Conservation (phyloP, 2,888 invertebrate genomes). For the Branchellion lobata region DNA sequence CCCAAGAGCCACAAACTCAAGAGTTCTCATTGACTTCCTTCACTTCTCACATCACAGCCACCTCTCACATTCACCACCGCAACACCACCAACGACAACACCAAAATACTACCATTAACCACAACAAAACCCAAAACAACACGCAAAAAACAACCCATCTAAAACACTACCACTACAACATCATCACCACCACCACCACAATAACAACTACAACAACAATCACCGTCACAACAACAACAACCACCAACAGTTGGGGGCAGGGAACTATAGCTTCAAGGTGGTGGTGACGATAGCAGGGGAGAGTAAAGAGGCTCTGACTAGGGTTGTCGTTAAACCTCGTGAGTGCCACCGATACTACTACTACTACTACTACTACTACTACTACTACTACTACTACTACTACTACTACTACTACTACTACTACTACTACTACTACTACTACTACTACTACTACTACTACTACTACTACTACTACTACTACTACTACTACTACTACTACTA, state of each 20-base stretch:
- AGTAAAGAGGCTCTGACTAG: constrained; percentile 75
- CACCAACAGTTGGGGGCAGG: constrained; percentile 67
- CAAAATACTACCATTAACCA: no score
- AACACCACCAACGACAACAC: no score
- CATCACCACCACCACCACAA: no score
- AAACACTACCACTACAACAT: no score
- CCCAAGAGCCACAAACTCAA: no score
- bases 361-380: constrained; percentile 28
- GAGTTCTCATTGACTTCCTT: no score
- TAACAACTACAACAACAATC: no score
- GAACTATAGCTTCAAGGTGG: constrained; percentile 80
- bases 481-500: constrained; percentile 36
- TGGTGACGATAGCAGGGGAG: constrained; percentile 69
- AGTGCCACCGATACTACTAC: constrained; percentile 50
- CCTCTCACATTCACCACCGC: no score
- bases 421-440: constrained; percentile 30
- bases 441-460: constrained; percentile 29
- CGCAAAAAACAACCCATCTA: no score
- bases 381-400: constrained; percentile 26
- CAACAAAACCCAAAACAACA: no score
- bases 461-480: constrained; percentile 34
- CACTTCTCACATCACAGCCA: no score
- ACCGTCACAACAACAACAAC: no score
- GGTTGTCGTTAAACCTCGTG: constrained; percentile 80
- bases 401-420: constrained; percentile 33